phyloP scores from a whole-genome alignment of 2,888 invertebrate species.

The Thera obeliscata region DNA sequence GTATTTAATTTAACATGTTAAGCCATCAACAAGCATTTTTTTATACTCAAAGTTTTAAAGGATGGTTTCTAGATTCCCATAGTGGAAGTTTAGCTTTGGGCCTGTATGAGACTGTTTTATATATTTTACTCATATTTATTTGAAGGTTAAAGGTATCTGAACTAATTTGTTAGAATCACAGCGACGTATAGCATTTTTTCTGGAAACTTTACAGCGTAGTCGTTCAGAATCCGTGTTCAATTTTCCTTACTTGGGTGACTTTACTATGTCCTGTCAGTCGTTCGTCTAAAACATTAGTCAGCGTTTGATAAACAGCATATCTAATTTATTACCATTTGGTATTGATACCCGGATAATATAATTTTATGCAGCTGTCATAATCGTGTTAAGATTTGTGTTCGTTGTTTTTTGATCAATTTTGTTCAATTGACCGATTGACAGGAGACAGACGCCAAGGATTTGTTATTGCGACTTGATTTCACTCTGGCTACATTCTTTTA shows the following conservation, averaged over 20 bases:
- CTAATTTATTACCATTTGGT: conserved; percentile 36
- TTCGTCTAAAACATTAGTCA: conserved; percentile 55
- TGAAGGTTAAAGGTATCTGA: too few species aligned
- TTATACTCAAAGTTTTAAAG: too few species aligned
- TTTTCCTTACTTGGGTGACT: conserved; percentile 24
- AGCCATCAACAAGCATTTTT: too few species aligned
- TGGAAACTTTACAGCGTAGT: not conserved
- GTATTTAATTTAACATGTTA: too few species aligned
- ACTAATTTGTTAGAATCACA: not conserved
- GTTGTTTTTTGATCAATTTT: conserved; percentile 23
- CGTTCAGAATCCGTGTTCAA: not conserved
- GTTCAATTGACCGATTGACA: conserved; percentile 30
- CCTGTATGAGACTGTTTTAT: too few species aligned
- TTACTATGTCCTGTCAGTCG: conserved; percentile 48
- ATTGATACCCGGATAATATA: conserved; percentile 43
- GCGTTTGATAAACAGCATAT: conserved; percentile 47
- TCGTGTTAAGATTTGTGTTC: conserved; percentile 28
- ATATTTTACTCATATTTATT: too few species aligned
- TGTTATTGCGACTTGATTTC: not conserved
- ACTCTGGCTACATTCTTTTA: conserved; percentile 2
- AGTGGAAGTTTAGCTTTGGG: too few species aligned
- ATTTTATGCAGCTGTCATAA: conserved; percentile 39
- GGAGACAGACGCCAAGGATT: conserved; percentile 32
- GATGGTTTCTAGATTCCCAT: too few species aligned
- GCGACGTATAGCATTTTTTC: not conserved